These are phyloP conservation scores for Halocaridina rubra DNA, from an alignment of 2,888 invertebrate genomes.

Conservation along the genomic window DNA sequence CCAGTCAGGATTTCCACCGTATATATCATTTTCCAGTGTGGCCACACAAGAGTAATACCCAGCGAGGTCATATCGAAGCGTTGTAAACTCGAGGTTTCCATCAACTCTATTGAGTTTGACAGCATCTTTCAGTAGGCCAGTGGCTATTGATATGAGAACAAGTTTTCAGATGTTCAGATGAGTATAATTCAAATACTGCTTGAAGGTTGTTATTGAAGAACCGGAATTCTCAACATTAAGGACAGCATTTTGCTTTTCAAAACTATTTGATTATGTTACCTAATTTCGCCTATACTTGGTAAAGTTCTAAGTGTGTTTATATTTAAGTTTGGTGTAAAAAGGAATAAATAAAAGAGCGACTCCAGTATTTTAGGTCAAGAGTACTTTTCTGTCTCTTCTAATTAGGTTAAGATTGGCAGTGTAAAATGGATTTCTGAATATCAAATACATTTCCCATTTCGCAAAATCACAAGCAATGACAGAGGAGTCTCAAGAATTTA, in stretches of 20 bases:
- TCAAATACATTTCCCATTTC: too few species aligned
- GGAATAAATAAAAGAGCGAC: too few species aligned
- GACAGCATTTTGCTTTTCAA: background rate
- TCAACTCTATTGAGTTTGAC: background rate
- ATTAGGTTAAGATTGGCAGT: too few species aligned
- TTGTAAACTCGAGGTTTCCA: background rate
- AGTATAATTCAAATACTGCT: background rate
- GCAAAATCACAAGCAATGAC: too few species aligned
- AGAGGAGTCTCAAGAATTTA: too few species aligned
- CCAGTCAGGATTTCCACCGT: background rate
- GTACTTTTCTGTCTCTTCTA: too few species aligned
- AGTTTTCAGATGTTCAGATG: background rate
- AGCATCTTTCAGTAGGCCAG: background rate
- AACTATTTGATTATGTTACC: background rate
- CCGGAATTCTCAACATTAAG: background rate
- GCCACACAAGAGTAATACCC: conserved; percentile 10
- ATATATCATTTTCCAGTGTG: background rate
- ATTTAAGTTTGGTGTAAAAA: background rate
- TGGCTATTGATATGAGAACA: background rate
- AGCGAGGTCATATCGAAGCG: conserved; percentile 7
- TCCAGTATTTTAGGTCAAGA: too few species aligned
- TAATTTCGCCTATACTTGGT: background rate
- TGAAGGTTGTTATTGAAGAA: background rate
- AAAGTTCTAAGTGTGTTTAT: background rate
- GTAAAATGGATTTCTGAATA: too few species aligned